Base-by-base conservation (phyloP, 2,888 invertebrate genomes). In the Choreutis nemorana region DNA sequence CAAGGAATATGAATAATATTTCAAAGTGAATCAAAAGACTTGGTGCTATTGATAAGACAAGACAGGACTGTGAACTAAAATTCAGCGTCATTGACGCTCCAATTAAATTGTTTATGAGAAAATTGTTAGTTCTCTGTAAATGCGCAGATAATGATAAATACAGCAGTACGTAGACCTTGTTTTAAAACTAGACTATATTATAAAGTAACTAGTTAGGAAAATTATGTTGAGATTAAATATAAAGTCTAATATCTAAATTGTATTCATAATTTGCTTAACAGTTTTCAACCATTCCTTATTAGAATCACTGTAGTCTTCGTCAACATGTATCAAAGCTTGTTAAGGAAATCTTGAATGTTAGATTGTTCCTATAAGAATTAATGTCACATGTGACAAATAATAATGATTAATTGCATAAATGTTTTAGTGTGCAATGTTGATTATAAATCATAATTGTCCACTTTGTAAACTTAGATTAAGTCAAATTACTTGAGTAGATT, bases 361-460 rank as follows among this genome's bases (percentile, higher is more conserved):
- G 28, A 23, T n/a, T 28, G 31, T 31, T 31, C 31, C 28, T 31
- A 31, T 26, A 23, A 26, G 12, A n/a, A n/a, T n/a, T n/a, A n/a
- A n/a, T n/a, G n/a, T n/a, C 28, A 22, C 12, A 25, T 30, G 30
- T 28, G 33, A 30, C 28, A 26, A 22, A 21, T 29, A 18, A 24
- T 20, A 14, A 28, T 28, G 5, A 32, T 22, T 25, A 28, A 26
- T 25, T 30, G 18, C 10, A 29, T 21, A n/a, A n/a, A n/a, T 40
- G 45, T 44, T 46, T 51, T 48, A 35, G 45, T 47, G 50, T 50
- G 44, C 50, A 43, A 43, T 41, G 36, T 41, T 54, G 66, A 48
- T 67, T 68, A 42, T 52, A 55, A 68, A 67, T 63, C 67, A 52
- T 50, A 40, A 47, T 61, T 57, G 59, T 53, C 37, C 44, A 50